phyloP scores from a whole-genome alignment of 1,140 invertebrate species.

The Hestina assimilis region DNA sequence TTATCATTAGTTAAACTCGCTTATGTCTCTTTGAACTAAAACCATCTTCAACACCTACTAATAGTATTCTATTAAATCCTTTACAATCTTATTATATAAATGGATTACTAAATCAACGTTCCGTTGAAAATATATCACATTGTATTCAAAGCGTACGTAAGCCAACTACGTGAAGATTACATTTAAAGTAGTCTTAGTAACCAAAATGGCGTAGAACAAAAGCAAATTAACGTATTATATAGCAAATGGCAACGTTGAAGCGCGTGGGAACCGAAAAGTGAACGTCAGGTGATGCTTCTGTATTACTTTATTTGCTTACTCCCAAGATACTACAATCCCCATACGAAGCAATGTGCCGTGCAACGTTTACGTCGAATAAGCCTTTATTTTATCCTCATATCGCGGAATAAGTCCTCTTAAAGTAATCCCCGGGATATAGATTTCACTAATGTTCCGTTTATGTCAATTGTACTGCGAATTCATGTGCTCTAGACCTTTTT shows the following conservation, averaged over 20 bases:
- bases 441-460: constrained; percentile 25
- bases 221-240: constrained; percentile 59
- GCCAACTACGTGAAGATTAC: constrained; percentile 43
- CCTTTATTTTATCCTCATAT: constrained; percentile 56
- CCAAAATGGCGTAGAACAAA: constrained; percentile 65
- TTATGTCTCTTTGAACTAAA: not conserved
- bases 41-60: not conserved
- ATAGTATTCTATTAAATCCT: not conserved
- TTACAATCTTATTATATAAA: not conserved
- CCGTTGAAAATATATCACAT: constrained; percentile 23
- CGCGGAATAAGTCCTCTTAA: constrained; percentile 32
- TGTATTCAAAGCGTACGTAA: constrained; percentile 34
- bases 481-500: not conserved
- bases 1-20: no score
- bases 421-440: constrained; percentile 28
- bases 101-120: constrained; percentile 13
- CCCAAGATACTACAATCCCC: constrained; percentile 54
- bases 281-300: constrained; percentile 52
- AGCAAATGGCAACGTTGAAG: constrained; percentile 42
- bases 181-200: constrained; percentile 51
- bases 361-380: constrained; percentile 53
- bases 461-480: not conserved
- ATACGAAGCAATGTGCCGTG: constrained; percentile 51
- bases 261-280: constrained; percentile 55
- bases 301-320: constrained; percentile 64